These are phyloP conservation scores for Menidia beryllina DNA, from an alignment of 2,113 vertebrate genomes.

Conservation along the genomic window DNA sequence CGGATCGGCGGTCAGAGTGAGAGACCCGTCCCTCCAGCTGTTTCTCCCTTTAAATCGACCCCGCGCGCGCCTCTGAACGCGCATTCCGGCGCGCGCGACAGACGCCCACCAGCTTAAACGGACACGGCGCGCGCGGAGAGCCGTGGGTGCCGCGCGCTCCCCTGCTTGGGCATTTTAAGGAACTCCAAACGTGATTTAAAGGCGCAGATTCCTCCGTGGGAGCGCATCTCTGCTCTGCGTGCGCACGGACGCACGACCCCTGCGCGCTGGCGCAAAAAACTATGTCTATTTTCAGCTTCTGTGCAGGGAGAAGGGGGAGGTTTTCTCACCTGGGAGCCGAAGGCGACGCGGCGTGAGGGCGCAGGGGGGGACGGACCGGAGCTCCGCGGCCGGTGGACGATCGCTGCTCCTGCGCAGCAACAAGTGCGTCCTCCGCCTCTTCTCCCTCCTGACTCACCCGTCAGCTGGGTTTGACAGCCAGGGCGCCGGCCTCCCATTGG, in stretches of 20 bases:
- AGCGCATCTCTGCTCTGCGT: not conserved
- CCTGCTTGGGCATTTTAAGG: too few species aligned
- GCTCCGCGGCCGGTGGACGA: not conserved
- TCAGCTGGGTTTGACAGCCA: slow-evolving; percentile 59
- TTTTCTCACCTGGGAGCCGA: slow-evolving; percentile 16
- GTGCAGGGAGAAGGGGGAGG: not conserved
- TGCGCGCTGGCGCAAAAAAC: too few species aligned
- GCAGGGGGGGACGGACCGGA: not conserved
- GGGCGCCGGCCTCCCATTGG: slow-evolving; percentile 47
- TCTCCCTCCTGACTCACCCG: slow-evolving; percentile 61
- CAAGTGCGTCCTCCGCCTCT: slow-evolving; percentile 60
- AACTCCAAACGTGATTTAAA: not conserved
- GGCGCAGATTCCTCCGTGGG: not conserved
- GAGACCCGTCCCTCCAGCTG: not conserved
- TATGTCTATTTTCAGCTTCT: too few species aligned
- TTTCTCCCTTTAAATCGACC: not conserved
- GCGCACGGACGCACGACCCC: not conserved
- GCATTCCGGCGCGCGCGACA: too few species aligned
- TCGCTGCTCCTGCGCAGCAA: slow-evolving; percentile 64
- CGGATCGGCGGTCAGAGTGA: not conserved
- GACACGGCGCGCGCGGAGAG: too few species aligned
- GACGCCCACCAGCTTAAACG: too few species aligned
- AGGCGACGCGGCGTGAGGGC: not conserved
- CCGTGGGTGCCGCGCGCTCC: too few species aligned
- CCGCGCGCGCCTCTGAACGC: too few species aligned